Conservation (phyloP, 2,888 invertebrate genomes). For the Acanthacorydalis orientalis region DNA sequence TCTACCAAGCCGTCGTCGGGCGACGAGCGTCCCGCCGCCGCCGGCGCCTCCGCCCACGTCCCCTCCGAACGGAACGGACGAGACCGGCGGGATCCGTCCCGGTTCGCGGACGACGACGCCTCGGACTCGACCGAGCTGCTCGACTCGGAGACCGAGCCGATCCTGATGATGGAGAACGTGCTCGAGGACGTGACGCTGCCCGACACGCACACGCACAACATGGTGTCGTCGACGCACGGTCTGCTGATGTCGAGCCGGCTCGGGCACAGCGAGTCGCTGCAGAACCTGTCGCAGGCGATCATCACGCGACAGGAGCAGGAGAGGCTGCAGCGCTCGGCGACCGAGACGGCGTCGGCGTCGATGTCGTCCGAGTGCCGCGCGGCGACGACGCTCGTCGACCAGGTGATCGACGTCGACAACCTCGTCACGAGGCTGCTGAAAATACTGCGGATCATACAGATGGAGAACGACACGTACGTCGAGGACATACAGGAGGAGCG, state of each 20-base stretch:
- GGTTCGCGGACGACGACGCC: constrained; percentile 40
- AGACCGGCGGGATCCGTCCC: no score
- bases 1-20: constrained; percentile 9
- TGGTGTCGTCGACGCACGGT: constrained; percentile 44
- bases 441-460: constrained; percentile 52
- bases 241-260: constrained; percentile 23
- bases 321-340: constrained; percentile 21
- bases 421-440: constrained; percentile 55
- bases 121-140: constrained; percentile 59
- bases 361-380: constrained; percentile 33
- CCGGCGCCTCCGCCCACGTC: no score
- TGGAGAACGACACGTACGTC: constrained; percentile 50
- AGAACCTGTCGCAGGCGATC: constrained; percentile 63
- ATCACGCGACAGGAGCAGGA: constrained; percentile 51
- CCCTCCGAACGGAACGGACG: not conserved
- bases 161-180: constrained; percentile 65
- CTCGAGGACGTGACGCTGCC: constrained; percentile 45
- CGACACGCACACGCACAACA: constrained; percentile 48
- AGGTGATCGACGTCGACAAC: constrained; percentile 60
- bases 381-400: constrained; percentile 45
- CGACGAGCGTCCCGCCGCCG: constrained; percentile 9
- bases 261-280: constrained; percentile 44
- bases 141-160: constrained; percentile 70
- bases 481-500: constrained; percentile 46
- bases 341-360: constrained; percentile 18